These are phyloP conservation scores for Steinernema feltiae DNA, from an alignment of 1,140 invertebrate genomes.

Conservation along the genomic window DNA sequence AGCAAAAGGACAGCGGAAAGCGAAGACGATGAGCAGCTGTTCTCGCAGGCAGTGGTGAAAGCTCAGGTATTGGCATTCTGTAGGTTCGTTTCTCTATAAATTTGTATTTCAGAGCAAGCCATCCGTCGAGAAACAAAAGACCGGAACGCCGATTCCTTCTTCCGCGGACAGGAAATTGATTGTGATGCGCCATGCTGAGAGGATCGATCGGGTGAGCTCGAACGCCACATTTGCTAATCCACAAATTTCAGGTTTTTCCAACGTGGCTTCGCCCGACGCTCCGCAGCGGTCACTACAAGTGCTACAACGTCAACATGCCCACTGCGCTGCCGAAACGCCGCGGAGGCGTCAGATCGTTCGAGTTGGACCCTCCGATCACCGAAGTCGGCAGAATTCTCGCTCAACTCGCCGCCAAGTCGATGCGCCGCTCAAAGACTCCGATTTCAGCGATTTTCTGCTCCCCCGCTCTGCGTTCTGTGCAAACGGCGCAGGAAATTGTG, in stretches of 20 bases:
- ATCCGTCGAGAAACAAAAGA: no score
- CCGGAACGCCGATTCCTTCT: background rate
- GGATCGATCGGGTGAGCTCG: background rate
- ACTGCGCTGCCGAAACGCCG: slow-evolving; percentile 62
- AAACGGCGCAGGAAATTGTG: slow-evolving; percentile 10
- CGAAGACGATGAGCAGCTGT: background rate
- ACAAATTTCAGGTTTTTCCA: background rate
- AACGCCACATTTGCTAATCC: background rate
- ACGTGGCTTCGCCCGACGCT: background rate
- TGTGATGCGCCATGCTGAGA: slow-evolving; percentile 16
- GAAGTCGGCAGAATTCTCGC: background rate
- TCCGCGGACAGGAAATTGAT: background rate
- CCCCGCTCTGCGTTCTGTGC: background rate
- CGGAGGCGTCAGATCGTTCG: background rate
- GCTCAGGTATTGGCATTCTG: no score
- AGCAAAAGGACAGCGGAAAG: background rate
- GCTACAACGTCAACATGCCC: slow-evolving; percentile 83
- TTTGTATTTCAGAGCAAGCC: background rate
- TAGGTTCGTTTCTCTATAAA: background rate
- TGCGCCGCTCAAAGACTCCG: background rate
- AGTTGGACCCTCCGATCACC: background rate
- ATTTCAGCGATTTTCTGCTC: background rate
- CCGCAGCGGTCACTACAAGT: slow-evolving; percentile 64
- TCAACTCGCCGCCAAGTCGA: background rate
- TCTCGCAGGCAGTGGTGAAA: background rate